phyloP scores from a whole-genome alignment of 2,888 invertebrate species.

The Aspidapion aeneum region DNA sequence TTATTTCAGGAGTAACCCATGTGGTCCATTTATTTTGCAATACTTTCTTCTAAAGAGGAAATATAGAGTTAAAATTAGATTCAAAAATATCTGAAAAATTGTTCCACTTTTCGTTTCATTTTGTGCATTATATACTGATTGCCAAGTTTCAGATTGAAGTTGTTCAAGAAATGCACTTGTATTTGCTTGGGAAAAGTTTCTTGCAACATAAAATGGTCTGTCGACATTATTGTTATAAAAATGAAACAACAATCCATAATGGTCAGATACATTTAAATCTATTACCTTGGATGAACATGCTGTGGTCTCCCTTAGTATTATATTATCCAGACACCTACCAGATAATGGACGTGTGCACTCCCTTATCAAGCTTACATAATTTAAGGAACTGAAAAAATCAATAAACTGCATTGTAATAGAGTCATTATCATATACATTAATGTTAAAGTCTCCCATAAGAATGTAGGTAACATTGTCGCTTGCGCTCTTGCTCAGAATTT shows the following conservation, averaged over 20 bases:
- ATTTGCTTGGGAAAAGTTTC: too few relatives aligned
- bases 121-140: too few relatives aligned
- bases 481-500: not conserved
- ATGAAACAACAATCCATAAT: too few relatives aligned
- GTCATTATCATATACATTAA: not conserved
- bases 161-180: too few relatives aligned
- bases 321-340: not conserved
- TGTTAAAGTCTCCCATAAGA: not conserved
- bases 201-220: too few relatives aligned
- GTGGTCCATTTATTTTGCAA: not conserved
- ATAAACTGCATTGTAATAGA: not conserved
- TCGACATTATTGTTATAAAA: too few relatives aligned
- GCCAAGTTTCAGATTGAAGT: too few relatives aligned
- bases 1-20: not conserved
- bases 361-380: not conserved
- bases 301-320: too few relatives aligned
- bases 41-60: not conserved
- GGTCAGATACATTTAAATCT: too few relatives aligned
- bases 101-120: not conserved
- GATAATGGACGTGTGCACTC: not conserved
- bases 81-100: not conserved
- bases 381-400: not conserved
- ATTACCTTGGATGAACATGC: too few relatives aligned
- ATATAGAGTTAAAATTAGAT: not conserved
- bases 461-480: not conserved